Evolutionary conservation across 2,888 invertebrate species (phyloP).

Genomic region (Phaonia tiefii): DNA sequence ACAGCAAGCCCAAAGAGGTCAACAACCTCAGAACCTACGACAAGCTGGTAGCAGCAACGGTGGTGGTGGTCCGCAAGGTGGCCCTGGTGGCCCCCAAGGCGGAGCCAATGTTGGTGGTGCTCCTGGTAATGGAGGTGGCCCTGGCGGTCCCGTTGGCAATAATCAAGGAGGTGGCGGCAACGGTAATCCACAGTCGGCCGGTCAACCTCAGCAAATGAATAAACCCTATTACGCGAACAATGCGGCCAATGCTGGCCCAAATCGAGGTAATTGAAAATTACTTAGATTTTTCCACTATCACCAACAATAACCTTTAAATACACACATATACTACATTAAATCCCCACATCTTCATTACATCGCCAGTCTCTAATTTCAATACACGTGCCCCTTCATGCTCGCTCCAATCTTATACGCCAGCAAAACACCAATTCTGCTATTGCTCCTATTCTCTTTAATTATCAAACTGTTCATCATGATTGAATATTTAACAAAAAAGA

Average conservation of each 20-base stretch:
- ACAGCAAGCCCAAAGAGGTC: constrained; percentile 72
- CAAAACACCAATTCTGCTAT: background rate
- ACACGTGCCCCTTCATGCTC: background rate
- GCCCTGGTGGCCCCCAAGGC: constrained; percentile 67
- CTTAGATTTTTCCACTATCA: constrained; percentile 50
- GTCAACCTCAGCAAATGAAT: constrained; percentile 74
- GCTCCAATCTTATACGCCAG: constrained; percentile 12
- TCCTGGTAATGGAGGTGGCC: constrained; percentile 65
- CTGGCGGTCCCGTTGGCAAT: constrained; percentile 73
- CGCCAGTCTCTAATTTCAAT: background rate
- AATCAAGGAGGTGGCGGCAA: constrained; percentile 70
- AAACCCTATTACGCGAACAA: constrained; percentile 79
- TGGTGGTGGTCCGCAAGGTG: constrained; percentile 67
- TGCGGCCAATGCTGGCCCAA: constrained; percentile 70
- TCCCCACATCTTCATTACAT: background rate
- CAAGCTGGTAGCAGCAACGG: constrained; percentile 71
- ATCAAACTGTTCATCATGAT: constrained; percentile 51
- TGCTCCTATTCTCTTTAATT: constrained; percentile 44
- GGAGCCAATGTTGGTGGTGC: constrained; percentile 68
- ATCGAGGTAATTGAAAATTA: constrained; percentile 77
- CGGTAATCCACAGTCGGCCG: constrained; percentile 66
- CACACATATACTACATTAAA: constrained; percentile 9
- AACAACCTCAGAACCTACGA: constrained; percentile 74
- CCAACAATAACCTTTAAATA: background rate
- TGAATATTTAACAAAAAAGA: constrained; percentile 52